Evolutionary conservation across 30 jellyfish, hydroid and myxozoan species (phyloP).

Genomic region (Aurelia aurita): DNA sequence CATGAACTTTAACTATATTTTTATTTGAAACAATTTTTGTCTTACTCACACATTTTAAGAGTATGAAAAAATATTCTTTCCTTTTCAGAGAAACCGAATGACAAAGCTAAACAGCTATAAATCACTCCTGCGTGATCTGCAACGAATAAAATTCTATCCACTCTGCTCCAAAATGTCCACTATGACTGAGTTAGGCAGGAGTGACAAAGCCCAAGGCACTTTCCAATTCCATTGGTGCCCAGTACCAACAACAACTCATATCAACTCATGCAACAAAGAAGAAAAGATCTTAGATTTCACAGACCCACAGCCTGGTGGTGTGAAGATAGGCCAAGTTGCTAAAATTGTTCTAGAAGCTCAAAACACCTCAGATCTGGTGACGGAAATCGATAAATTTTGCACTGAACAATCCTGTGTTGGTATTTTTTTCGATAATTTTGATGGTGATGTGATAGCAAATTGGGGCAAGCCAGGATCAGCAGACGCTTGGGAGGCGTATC

Average conservation of each 20-base stretch:
- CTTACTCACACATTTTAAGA: too few relatives aligned
- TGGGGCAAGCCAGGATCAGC: slow-evolving; percentile 43
- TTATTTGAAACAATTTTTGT: too few relatives aligned
- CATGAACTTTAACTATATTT: too few relatives aligned
- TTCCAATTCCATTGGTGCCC: slow-evolving; percentile 2
- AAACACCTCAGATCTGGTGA: neutral
- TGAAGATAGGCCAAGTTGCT: slow-evolving; percentile 26
- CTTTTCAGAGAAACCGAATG: too few relatives aligned
- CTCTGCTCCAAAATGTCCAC: too few relatives aligned
- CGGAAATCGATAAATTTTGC: neutral
- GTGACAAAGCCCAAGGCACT: too few relatives aligned
- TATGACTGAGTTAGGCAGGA: too few relatives aligned
- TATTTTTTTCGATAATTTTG: slow-evolving; percentile 22
- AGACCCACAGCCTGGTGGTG: slow-evolving; percentile 44
- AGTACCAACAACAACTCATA: neutral
- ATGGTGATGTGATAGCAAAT: slow-evolving; percentile 30
- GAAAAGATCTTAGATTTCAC: neutral
- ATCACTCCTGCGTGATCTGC: too few relatives aligned
- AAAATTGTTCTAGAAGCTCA: neutral
- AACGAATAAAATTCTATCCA: too few relatives aligned
- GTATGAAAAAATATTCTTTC: too few relatives aligned
- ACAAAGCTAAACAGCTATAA: too few relatives aligned
- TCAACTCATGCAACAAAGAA: neutral
- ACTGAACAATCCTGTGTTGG: slow-evolving; percentile 1
- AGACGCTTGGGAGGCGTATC: slow-evolving; percentile 42